These are phyloP conservation scores for Zonotrichia albicollis DNA, from an alignment of 2,797 vertebrate genomes.

Conservation along the genomic window DNA sequence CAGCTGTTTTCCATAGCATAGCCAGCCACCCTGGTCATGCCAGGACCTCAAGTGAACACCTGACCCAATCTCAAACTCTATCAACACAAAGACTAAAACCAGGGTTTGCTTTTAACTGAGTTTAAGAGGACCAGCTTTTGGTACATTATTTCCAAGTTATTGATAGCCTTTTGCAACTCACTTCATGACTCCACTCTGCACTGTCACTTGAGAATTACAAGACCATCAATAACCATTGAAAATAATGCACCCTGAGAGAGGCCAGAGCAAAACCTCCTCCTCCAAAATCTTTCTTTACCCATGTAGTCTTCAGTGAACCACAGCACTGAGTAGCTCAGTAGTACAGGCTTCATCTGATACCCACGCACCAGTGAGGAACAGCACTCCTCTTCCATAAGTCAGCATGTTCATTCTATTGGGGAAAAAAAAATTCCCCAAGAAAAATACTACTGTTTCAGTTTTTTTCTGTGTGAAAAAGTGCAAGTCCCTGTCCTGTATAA, in stretches of 20 bases:
- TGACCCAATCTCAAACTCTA: not conserved
- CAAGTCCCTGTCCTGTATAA: constrained; percentile 42
- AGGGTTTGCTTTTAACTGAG: not conserved
- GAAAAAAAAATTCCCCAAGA: not conserved
- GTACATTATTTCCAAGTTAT: not conserved
- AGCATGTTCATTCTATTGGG: constrained; percentile 2
- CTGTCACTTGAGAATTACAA: not conserved
- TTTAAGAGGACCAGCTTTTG: not conserved
- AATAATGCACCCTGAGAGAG: not conserved
- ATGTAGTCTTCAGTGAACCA: not conserved
- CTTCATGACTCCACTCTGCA: not conserved
- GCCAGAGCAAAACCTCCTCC: not conserved
- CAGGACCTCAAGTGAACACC: not conserved
- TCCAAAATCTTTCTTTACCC: not conserved
- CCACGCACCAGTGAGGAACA: not conserved
- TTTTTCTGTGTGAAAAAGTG: constrained; percentile 39
- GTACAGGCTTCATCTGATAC: constrained; percentile 1
- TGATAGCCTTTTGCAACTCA: constrained; percentile 9
- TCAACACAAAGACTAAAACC: not conserved
- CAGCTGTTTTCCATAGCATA: not conserved
- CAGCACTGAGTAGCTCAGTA: not conserved
- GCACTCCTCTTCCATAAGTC: constrained; percentile 1
- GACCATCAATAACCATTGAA: constrained; percentile 10
- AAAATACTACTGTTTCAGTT: constrained; percentile 35
- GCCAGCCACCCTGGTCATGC: not conserved